Evolutionary conservation across 2,113 vertebrate species (phyloP).

Genomic region (Naja naja): DNA sequence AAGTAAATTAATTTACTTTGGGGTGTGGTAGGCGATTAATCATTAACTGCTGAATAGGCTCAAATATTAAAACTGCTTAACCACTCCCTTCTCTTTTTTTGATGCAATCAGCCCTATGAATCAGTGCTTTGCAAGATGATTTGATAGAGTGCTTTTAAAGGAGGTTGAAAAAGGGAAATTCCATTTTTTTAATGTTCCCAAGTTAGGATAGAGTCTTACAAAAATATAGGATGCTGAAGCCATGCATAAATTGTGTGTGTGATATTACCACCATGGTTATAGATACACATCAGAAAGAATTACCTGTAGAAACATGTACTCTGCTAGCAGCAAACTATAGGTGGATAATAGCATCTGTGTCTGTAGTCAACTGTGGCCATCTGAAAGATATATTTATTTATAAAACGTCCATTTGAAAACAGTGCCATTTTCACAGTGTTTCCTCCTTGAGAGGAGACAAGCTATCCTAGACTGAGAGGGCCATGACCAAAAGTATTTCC

Average conservation of each 20-base stretch:
- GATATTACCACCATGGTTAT: not conserved
- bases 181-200: accelerated
- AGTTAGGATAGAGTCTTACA: not conserved
- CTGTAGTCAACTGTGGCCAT: not conserved
- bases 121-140: not conserved
- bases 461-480: too few relatives aligned
- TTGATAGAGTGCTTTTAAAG: not conserved
- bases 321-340: not conserved
- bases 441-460: too few relatives aligned
- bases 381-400: not conserved
- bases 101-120: not conserved
- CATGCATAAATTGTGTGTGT: not conserved
- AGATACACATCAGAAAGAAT: not conserved
- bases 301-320: not conserved
- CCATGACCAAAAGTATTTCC: too few relatives aligned
- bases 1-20: conserved; percentile 20
- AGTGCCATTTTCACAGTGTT: too few relatives aligned
- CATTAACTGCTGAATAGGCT: not conserved
- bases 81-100: not conserved
- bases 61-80: not conserved
- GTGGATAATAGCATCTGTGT: not conserved
- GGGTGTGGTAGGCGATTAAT: not conserved
- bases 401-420: too few relatives aligned
- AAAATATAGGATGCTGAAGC: not conserved
- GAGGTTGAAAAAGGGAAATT: accelerated